Conservation (phyloP, 1,140 invertebrate species). For the Phocides pigmalion region DNA sequence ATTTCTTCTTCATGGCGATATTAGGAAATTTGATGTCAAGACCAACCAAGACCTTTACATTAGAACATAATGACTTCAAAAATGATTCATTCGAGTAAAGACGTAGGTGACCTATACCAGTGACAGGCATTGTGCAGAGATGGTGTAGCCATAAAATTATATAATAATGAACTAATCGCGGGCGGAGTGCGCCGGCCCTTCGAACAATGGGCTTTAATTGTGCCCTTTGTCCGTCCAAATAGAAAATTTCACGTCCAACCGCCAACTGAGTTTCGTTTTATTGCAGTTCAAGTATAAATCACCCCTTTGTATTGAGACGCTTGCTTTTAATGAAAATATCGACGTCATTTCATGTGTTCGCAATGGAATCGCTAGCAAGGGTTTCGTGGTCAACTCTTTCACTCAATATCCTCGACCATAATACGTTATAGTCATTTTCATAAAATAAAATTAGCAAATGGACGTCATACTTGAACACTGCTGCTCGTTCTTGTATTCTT, state of each 20-base stretch:
- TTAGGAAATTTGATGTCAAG: too few relatives aligned
- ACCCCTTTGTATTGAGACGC: slow-evolving; percentile 60
- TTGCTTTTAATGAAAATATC: slow-evolving; percentile 39
- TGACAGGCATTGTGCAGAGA: slow-evolving; percentile 42
- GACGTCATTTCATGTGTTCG: slow-evolving; percentile 33
- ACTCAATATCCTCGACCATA: too few relatives aligned
- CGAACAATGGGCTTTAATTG: slow-evolving; percentile 79
- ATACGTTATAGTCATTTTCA: background rate
- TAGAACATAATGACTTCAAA: slow-evolving; percentile 15
- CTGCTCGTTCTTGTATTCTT: too few relatives aligned
- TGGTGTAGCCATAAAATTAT: slow-evolving; percentile 70
- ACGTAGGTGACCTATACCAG: slow-evolving; percentile 15
- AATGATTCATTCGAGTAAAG: slow-evolving; percentile 10
- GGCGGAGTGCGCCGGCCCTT: slow-evolving; percentile 46
- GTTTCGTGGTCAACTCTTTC: background rate
- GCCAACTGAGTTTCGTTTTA: slow-evolving; percentile 64
- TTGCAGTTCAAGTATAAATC: slow-evolving; percentile 75
- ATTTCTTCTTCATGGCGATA: too few relatives aligned
- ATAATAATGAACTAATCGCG: slow-evolving; percentile 79
- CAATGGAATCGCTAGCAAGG: background rate
- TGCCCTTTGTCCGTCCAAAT: slow-evolving; percentile 76
- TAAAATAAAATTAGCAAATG: too few relatives aligned
- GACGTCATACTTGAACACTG: too few relatives aligned
- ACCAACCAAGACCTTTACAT: too few relatives aligned
- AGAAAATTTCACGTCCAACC: slow-evolving; percentile 78